Evolutionary conservation across 30 jellyfish, hydroid and myxozoan genomes (phyloP), one percentile per base, ranked within the genome.

Genomic region (Aurelia aurita): DNA sequence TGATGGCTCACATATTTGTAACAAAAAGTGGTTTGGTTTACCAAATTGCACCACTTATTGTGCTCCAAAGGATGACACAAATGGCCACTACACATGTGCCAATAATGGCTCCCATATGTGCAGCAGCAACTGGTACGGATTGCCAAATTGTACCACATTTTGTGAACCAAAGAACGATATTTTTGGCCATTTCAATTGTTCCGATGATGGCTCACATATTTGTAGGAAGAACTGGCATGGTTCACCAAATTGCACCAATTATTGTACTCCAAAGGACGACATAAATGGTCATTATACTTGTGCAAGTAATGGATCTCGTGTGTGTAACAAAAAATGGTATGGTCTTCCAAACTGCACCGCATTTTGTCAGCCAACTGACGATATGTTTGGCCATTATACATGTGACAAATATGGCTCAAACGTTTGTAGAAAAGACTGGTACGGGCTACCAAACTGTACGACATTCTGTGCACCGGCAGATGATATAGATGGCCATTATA

Each of bases 201-300:
- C 82, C 66, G 23, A 45, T 4, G 49, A 82, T 1, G 96, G 96
- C 7, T 35, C 8, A 2, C 79, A 79, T 35, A 35, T 77, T 18
- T 88, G 96, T 71, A 82, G 32, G 58, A n/a, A 43, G 0, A 35
- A 79, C 47, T 88, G 96, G 96, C 39, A 69, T 61, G 91, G 89
- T 1, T 9, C 0, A 2, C 69, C 21, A 11, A 32, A 58, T 55
- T 88, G 96, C 54, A 49, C 9, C 66, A 58, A 44, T 0, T 68
- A 47, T 53, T 88, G 96, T 57, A 6, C 3, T 26, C 89, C 96
- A 18, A 64, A 78, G 22, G 68, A 43, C 20, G 45, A 44, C 49
- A 19, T 9, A 22, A 23, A 51, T 3, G 22, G 26, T 16, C 89
- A 81, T 4, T 72, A 60, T 44, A 61, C 34, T 12, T 85, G 95